These are phyloP conservation scores for Callyntrura guangdongensis DNA, from an alignment of 2,888 invertebrate species.

Conservation along the genomic window DNA sequence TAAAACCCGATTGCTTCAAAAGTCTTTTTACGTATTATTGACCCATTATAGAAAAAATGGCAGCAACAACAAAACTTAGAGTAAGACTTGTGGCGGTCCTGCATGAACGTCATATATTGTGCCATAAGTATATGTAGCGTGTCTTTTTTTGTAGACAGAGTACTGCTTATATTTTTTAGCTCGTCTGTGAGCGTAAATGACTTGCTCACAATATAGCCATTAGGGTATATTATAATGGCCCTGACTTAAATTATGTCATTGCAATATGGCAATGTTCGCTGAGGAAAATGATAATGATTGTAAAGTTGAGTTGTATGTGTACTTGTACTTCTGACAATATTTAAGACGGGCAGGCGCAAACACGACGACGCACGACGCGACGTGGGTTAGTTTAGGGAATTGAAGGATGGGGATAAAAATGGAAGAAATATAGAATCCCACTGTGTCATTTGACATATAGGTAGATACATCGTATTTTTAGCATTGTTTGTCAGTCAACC, in stretches of 20 bases:
- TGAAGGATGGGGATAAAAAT: too few relatives aligned
- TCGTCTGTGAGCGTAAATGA: too few relatives aligned
- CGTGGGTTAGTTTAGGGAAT: background rate
- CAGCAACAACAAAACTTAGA: background rate
- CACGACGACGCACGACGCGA: background rate
- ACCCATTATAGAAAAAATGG: too few relatives aligned
- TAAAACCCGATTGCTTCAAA: background rate
- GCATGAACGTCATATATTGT: too few relatives aligned
- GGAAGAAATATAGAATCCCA: too few relatives aligned
- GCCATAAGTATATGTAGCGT: too few relatives aligned
- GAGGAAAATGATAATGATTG: background rate
- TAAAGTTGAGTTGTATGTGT: background rate
- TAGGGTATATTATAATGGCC: conserved; percentile 13
- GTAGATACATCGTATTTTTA: background rate
- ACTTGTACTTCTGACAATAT: background rate
- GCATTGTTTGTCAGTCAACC: conserved; percentile 14
- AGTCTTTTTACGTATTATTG: too few relatives aligned
- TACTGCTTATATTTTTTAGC: too few relatives aligned
- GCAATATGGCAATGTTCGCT: background rate
- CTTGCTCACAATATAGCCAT: background rate
- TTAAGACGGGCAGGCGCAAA: background rate
- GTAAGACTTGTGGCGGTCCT: too few relatives aligned
- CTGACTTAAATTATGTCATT: conserved; percentile 5
- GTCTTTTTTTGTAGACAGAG: too few relatives aligned
- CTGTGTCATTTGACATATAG: background rate